These are phyloP conservation scores for Megalurothrips usitatus DNA, from an alignment of 2,888 invertebrate species.

Conservation along the genomic window DNA sequence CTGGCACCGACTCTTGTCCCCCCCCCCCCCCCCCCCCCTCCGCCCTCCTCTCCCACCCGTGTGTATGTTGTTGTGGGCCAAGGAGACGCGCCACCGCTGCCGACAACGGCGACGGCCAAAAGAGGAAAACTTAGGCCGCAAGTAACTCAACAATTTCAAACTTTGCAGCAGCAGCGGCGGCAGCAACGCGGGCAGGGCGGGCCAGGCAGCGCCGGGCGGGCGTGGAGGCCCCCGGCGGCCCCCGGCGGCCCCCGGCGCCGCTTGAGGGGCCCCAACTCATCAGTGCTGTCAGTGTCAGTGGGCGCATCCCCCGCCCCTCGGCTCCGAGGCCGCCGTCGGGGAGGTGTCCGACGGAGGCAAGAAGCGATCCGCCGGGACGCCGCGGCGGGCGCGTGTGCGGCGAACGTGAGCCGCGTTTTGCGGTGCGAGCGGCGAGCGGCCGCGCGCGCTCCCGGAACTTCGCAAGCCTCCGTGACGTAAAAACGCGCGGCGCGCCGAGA, in stretches of 20 bases:
- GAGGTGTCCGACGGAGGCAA: neutral
- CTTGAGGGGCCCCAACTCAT: constrained; percentile 20
- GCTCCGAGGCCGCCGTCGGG: neutral
- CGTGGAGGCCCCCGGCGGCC: too few relatives aligned
- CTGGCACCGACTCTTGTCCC: too few relatives aligned
- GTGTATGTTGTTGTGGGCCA: neutral
- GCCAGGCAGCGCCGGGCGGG: neutral
- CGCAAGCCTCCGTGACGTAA: too few relatives aligned
- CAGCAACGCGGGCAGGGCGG: neutral
- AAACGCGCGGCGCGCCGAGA: too few relatives aligned
- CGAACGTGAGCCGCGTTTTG: too few relatives aligned
- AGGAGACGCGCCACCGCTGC: neutral
- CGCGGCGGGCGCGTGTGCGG: too few relatives aligned
- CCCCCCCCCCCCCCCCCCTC: too few relatives aligned
- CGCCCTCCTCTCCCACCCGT: neutral
- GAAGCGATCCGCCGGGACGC: neutral
- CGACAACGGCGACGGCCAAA: neutral
- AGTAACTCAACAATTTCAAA: constrained; percentile 27
- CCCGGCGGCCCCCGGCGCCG: neutral
- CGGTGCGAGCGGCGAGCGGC: neutral
- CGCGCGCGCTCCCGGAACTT: neutral
- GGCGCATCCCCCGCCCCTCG: neutral
- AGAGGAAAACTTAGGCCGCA: constrained; percentile 13
- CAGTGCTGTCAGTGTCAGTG: constrained; percentile 24
- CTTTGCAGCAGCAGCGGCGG: neutral